phyloP scores from a whole-genome alignment of 2,797 vertebrate species.

The Buceros bicornis region DNA sequence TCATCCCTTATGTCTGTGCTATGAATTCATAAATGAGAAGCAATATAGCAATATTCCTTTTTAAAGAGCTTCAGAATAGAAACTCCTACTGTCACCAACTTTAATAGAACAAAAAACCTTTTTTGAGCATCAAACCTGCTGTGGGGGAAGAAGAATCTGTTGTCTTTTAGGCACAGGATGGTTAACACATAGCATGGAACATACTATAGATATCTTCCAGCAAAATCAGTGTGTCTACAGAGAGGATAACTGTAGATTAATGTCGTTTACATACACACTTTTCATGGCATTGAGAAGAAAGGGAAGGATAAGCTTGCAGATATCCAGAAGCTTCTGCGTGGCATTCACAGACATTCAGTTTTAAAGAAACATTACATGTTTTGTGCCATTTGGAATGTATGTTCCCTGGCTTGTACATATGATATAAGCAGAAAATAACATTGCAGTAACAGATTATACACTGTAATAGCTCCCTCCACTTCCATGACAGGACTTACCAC shows the following conservation, averaged over 20 bases:
- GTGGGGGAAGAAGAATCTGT: background rate
- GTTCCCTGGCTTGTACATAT: background rate
- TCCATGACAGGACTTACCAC: background rate
- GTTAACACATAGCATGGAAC: background rate
- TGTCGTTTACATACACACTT: background rate
- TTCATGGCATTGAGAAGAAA: background rate
- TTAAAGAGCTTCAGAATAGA: background rate
- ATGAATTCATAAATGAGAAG: conserved; percentile 31
- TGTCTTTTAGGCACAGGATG: background rate
- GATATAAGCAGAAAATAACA: background rate
- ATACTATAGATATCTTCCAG: background rate
- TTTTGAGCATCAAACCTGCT: background rate
- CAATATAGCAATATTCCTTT: background rate
- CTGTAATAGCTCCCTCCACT: background rate
- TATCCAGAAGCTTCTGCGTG: background rate
- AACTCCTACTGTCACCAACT: background rate
- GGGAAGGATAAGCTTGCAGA: background rate
- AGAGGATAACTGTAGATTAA: background rate
- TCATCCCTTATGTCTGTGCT: background rate
- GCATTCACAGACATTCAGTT: background rate
- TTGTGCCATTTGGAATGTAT: background rate
- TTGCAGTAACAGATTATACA: background rate
- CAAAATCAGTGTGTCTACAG: background rate
- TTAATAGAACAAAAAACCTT: background rate
- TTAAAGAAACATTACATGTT: background rate